Base-by-base conservation (phyloP, 2,888 invertebrate genomes). In the Metallyticus violacea region DNA sequence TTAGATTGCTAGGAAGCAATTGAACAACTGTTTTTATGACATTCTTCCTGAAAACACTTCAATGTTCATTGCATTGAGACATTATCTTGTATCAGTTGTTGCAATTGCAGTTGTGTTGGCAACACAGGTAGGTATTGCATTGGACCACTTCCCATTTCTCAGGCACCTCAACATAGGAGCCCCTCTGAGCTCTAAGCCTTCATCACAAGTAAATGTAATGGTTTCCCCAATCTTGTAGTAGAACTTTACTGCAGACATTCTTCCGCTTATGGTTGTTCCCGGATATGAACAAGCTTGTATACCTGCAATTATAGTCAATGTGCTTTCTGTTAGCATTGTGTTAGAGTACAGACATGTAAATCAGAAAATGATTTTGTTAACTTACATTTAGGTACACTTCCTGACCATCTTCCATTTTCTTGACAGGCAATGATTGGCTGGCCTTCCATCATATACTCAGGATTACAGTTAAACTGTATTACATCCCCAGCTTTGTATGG, bases 371-470 rank as follows among this genome's bases (percentile, higher is more conserved):
- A 1, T 3, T 5, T 28, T 7, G 4, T 15, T 9, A 62, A 91
- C 94, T 94, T 91, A 96, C 97, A 97, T 91, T 96, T 96, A n/a
- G 97, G 97, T 29, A 96, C 93, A 79, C 95, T 95, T 82, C 96
- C 96, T 86, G 97, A 96, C 97, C 97, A 97, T 87, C 96, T 93
- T 7, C 97, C 97, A 90, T 95, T 96, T 90, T 97, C 97, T 92
- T 97, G 97, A 91, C 98, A 98, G 27, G 97, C 96, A 85, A 97
- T 95, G 89, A 97, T 97, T n/a, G 97, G 97, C 89, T 96, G 94
- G 2, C 98, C 97, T 91, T 97, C 97, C 94, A 97, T 95, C 94
- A 97, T 97, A 91, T 95, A 97, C 89, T 97, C 97, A 7, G 96
- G 95, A 92, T 97, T 96, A 91, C 97, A 98, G 91, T 96, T 96